Conservation (phyloP, 2,888 invertebrate species). For the Brenthis hecate region DNA sequence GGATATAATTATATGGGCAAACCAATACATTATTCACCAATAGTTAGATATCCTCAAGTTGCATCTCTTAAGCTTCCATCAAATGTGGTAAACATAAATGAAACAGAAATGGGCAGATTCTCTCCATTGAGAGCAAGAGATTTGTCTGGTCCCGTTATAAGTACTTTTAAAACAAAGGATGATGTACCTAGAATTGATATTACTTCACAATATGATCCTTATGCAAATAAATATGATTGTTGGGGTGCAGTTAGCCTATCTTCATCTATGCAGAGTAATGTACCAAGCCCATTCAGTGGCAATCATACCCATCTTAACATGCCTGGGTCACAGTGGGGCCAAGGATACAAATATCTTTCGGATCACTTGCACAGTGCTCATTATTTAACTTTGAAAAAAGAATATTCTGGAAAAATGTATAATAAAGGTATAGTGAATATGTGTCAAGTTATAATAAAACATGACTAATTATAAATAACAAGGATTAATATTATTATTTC, state of each 20-base stretch:
- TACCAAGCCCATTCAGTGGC: constrained; percentile 86
- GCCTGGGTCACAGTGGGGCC: constrained; percentile 88
- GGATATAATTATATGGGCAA: constrained; percentile 53
- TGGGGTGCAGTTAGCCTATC: constrained; percentile 85
- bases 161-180: constrained; percentile 67
- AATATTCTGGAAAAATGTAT: constrained; percentile 58
- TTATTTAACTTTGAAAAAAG: constrained; percentile 81
- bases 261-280: constrained; percentile 89
- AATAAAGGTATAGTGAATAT: constrained; percentile 59
- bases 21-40: constrained; percentile 73
- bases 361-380: constrained; percentile 86
- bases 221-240: constrained; percentile 86
- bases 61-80: constrained; percentile 82
- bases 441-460: no score
- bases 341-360: constrained; percentile 86
- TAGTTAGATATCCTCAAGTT: constrained; percentile 78
- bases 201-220: constrained; percentile 76
- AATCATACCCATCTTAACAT: constrained; percentile 86
- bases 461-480: no score
- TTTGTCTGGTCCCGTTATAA: constrained; percentile 83
- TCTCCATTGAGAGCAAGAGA: constrained; percentile 85
- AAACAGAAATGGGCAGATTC: constrained; percentile 84
- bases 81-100: constrained; percentile 84
- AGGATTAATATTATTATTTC: no score
- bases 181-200: constrained; percentile 58